Conservation (phyloP, 2,888 invertebrate genomes). For the Mellilla xanthometata region DNA sequence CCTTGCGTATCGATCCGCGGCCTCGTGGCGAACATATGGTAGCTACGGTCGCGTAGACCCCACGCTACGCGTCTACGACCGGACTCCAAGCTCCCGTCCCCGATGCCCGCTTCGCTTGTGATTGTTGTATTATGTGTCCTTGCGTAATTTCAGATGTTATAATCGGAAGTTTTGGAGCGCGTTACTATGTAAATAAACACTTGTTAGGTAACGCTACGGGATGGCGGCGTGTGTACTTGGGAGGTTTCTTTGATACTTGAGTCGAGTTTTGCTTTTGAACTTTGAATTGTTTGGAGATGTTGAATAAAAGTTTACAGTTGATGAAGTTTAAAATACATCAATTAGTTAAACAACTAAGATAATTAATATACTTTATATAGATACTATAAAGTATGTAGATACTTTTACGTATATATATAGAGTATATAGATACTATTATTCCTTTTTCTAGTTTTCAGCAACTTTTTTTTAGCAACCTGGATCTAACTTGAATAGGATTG, state of each 20-base stretch:
- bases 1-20: constrained; percentile 66
- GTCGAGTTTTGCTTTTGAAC: too few relatives aligned
- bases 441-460: too few relatives aligned
- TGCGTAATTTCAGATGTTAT: constrained; percentile 32
- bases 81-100: constrained; percentile 37
- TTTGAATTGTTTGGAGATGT: neutral
- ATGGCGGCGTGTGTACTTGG: constrained; percentile 30
- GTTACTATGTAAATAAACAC: constrained; percentile 72
- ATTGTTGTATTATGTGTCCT: constrained; percentile 40
- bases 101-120: constrained; percentile 38
- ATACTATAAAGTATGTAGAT: too few relatives aligned
- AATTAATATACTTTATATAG: too few relatives aligned
- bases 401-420: too few relatives aligned
- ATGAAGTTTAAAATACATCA: too few relatives aligned
- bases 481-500: too few relatives aligned
- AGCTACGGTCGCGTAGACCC: constrained; percentile 59
- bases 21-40: constrained; percentile 77
- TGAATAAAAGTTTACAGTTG: too few relatives aligned
- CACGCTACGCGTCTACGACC: constrained; percentile 47
- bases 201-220: constrained; percentile 53
- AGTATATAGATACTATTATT: too few relatives aligned
- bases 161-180: constrained; percentile 31
- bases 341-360: too few relatives aligned
- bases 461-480: too few relatives aligned
- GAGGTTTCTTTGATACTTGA: constrained; percentile 2